A percentile compares a stretch with the other conserved stretches of the same genome.
phyloP scores from a whole-genome alignment of 2,888 invertebrate species.

The Tineola bisselliella region DNA sequence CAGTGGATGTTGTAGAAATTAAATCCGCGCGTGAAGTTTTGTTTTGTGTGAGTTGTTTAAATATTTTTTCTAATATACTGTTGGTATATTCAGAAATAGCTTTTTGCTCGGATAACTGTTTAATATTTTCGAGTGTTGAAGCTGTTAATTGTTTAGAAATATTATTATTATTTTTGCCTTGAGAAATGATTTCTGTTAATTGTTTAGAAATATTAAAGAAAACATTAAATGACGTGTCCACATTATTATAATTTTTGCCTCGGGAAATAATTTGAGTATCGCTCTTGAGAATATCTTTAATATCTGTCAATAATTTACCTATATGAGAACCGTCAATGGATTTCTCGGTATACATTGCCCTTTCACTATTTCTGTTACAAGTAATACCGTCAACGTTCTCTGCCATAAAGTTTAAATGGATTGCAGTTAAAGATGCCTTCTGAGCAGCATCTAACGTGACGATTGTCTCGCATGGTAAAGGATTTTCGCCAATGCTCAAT shows the following conservation, averaged over 20 bases:
- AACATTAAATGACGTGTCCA: not conserved
- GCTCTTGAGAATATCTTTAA: constrained; percentile 9
- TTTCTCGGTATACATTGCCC: not conserved
- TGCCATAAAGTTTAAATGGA: constrained; percentile 23
- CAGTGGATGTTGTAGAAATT: not conserved
- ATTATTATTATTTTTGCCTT: not conserved
- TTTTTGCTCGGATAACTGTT: not conserved
- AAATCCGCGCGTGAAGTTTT: not conserved
- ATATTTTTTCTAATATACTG: not conserved
- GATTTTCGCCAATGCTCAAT: constrained; percentile 47
- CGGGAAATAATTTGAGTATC: not conserved
- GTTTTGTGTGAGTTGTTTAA: not conserved
- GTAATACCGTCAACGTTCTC: constrained; percentile 30
- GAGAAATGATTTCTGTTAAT: not conserved
- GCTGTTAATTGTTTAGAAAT: not conserved
- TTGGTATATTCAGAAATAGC: not conserved
- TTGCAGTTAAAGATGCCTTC: constrained; percentile 27
- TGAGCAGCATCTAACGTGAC: constrained; percentile 24
- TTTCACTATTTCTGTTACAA: constrained; percentile 20
- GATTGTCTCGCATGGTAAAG: constrained; percentile 36
- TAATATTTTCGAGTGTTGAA: not conserved
- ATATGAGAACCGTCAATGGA: not conserved
- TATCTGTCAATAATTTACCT: not conserved
- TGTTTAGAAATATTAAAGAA: not conserved
- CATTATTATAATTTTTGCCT: not conserved